A percentile compares a stretch with the other conserved stretches of the same genome.
Conservation (phyloP, 2,113 vertebrate genomes). For the Phasianus colchicus region DNA sequence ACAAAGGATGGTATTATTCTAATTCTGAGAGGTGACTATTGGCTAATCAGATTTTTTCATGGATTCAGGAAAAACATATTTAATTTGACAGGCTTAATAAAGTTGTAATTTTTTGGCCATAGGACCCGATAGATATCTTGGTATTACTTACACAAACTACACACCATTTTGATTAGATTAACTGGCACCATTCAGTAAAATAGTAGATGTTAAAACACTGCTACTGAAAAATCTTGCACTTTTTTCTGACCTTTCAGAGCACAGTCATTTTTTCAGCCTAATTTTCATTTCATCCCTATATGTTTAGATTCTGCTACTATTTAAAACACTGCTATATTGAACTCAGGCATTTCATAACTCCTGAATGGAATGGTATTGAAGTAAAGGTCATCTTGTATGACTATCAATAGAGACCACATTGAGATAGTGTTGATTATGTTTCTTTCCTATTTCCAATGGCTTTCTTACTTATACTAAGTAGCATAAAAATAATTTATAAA, state of each 20-base stretch:
- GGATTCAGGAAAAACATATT: neutral
- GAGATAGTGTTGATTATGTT: neutral
- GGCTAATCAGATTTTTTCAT: neutral
- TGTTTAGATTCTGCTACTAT: neutral
- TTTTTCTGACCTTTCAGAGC: neutral
- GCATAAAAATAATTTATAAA: neutral
- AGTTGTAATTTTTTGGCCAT: neutral
- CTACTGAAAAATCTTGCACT: neutral
- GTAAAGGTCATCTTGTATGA: neutral
- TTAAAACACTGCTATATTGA: neutral
- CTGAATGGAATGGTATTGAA: neutral
- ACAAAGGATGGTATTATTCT: neutral
- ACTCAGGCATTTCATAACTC: neutral
- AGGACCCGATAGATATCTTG: neutral
- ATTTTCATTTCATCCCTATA: neutral
- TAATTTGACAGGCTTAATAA: neutral
- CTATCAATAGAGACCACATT: neutral
- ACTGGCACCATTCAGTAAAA: neutral
- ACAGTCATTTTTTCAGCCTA: neutral
- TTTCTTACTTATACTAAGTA: neutral
- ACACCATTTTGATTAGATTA: neutral
- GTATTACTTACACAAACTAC: neutral
- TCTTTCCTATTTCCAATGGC: neutral
- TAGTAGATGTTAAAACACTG: neutral
- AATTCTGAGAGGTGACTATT: neutral